Percentiles rank a stretch among this genome's conserved stretches.
Evolutionary conservation across 1,140 invertebrate species (phyloP).

Genomic region (Octopus sinensis): DNA sequence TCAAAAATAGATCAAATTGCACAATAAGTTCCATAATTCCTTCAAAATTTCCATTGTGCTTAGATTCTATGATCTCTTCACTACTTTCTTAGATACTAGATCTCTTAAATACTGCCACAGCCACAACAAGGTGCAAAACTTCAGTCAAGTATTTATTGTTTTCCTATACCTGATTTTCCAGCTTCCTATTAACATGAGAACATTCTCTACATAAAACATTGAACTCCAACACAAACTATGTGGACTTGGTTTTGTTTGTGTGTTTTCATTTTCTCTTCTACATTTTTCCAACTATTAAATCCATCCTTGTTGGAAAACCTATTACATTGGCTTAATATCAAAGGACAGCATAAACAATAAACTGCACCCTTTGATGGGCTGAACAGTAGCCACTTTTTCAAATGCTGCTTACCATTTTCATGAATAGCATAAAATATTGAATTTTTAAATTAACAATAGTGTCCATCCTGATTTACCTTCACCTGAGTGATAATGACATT

Average conservation of each 20-base stretch:
- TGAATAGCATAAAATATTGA: too few relatives aligned
- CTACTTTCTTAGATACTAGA: background rate
- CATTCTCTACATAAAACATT: background rate
- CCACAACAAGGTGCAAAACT: background rate
- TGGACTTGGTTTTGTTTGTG: background rate
- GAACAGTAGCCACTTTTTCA: too few relatives aligned
- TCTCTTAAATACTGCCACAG: conserved; percentile 2
- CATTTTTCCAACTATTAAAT: too few relatives aligned
- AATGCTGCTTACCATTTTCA: too few relatives aligned
- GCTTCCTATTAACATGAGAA: background rate
- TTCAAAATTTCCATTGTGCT: conserved; percentile 6
- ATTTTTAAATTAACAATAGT: too few relatives aligned
- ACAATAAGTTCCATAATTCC: conserved; percentile 12
- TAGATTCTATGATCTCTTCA: conserved; percentile 10
- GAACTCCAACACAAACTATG: conserved; percentile 5
- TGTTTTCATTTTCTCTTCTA: too few relatives aligned
- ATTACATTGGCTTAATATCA: too few relatives aligned
- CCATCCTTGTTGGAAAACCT: too few relatives aligned
- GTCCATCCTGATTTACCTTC: too few relatives aligned
- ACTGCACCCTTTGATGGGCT: too few relatives aligned
- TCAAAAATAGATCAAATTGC: conserved; percentile 16
- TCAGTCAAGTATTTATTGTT: conserved; percentile 11
- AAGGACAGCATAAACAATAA: too few relatives aligned
- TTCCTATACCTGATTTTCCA: background rate
- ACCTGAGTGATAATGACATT: too few relatives aligned